Conservation (phyloP, 1,140 invertebrate species). For the Sipha flava region DNA sequence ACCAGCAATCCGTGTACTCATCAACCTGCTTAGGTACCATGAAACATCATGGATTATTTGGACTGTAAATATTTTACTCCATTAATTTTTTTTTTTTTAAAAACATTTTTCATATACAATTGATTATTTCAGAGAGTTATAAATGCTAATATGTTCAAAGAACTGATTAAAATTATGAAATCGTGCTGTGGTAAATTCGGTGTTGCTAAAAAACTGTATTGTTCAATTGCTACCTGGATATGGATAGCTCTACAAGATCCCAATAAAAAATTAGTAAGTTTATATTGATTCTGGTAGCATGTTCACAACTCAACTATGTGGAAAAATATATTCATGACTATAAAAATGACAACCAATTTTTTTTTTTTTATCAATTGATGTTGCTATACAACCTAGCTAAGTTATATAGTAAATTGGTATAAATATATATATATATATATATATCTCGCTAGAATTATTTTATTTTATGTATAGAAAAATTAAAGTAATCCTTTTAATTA, state of each 20-base stretch:
- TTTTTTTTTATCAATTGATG: too few species aligned
- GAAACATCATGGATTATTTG: conserved; percentile 38
- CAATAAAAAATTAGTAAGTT: neutral
- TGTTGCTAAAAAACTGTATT: neutral
- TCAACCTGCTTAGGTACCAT: conserved; percentile 48
- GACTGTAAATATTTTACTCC: conserved; percentile 33
- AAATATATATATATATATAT: too few species aligned
- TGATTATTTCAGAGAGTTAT: neutral
- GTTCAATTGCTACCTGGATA: conserved; percentile 6
- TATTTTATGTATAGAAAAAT: too few species aligned
- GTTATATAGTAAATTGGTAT: too few species aligned
- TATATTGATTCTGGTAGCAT: neutral
- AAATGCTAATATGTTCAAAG: neutral
- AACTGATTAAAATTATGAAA: conserved; percentile 21
- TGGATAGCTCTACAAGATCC: conserved; percentile 16
- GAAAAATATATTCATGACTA: too few species aligned
- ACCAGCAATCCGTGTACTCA: conserved; percentile 46
- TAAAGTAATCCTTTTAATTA: too few species aligned
- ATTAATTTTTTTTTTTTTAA: neutral
- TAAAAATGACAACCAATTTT: too few species aligned
- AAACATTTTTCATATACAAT: neutral
- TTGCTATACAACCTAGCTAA: too few species aligned
- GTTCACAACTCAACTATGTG: too few species aligned
- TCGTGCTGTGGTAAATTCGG: conserved; percentile 11
- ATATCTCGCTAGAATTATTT: too few species aligned